Base-by-base conservation (phyloP, 2,113 vertebrate genomes). In the Thunnus thynnus region DNA sequence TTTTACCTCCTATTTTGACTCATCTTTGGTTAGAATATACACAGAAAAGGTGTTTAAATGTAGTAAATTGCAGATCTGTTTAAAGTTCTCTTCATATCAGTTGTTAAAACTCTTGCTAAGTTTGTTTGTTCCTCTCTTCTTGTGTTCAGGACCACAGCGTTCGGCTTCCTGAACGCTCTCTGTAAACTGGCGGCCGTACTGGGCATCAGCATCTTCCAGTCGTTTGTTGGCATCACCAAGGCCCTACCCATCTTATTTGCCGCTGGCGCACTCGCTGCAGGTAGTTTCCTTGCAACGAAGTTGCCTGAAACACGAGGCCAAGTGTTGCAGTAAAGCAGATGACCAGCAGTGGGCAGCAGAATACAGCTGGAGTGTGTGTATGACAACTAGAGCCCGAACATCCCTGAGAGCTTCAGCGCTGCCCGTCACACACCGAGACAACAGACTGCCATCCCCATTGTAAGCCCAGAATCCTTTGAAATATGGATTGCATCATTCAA, bases 171-270 rank as follows among this genome's bases (percentile, higher is more conserved):
- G 84, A 99, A 99, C 0, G 97, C 97, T 0, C 94, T 99, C 48
- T 98, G 98, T 83, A 98, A 98, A 86, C 91, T 99, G 92, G 98
- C 98, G 0, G 97, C 98, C 0, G 98, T 99, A 48, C 89, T 99
- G 95, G 98, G 98, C 65, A 99, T 99, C 94, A 98, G 97, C 95
- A 98, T 98, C 94, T 99, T 99, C 95, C 97, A 97, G 0, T 99
- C 98, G 9, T 98, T 99, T 2, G 98, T 99, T 44, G 97, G 97
- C 57, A 96, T 99, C 94, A 98, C 97, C 78, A 98, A 99, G 91
- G 97, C 98, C 0, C 95, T 97, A 58, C 98, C 98, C 81, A 99
- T 99, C 92, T 73, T 99, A 17, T 95, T 99, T 3, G 98, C 98
- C 0, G 97, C 97, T 0, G 96, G 96, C 0, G 98, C 97, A 0